Conservation (phyloP, 1,140 invertebrate species). For the Temnothorax nylanderi region DNA sequence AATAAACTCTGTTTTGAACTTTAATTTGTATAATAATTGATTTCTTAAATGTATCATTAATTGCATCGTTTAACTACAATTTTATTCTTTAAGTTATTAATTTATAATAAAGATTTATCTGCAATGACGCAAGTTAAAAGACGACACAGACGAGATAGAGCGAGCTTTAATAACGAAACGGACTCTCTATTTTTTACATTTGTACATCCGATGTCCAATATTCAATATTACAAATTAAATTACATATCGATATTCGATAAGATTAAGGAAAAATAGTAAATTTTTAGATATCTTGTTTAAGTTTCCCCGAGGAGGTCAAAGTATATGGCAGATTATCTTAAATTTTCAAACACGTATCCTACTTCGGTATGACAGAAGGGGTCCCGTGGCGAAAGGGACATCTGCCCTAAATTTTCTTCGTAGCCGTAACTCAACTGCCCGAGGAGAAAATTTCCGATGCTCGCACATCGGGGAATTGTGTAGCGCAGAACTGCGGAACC, state of each 20-base stretch:
- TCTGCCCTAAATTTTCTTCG: slow-evolving; percentile 19
- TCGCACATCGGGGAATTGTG: slow-evolving; percentile 33
- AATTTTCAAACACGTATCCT: slow-evolving; percentile 17
- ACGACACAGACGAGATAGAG: background rate
- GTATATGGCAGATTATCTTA: background rate
- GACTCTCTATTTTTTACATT: background rate
- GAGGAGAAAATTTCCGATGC: slow-evolving; percentile 25
- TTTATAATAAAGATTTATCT: background rate
- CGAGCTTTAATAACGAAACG: background rate
- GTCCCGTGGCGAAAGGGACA: slow-evolving; percentile 3
- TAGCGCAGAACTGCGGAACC: background rate
- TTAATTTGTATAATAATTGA: background rate
- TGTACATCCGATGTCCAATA: background rate
- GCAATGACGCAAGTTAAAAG: background rate
- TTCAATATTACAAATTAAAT: background rate
- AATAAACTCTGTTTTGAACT: background rate
- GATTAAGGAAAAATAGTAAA: background rate
- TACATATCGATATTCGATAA: background rate
- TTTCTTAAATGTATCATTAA: background rate
- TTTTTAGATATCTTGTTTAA: background rate
- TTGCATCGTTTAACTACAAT: background rate
- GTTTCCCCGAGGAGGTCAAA: slow-evolving; percentile 9
- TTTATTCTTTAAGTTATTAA: background rate
- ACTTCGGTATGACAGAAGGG: background rate
- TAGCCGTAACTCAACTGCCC: background rate